Percentiles rank a stretch among this genome's conserved stretches.
Evolutionary conservation across 2,888 invertebrate species (phyloP).

Genomic region (Temnothorax unifasciatus): DNA sequence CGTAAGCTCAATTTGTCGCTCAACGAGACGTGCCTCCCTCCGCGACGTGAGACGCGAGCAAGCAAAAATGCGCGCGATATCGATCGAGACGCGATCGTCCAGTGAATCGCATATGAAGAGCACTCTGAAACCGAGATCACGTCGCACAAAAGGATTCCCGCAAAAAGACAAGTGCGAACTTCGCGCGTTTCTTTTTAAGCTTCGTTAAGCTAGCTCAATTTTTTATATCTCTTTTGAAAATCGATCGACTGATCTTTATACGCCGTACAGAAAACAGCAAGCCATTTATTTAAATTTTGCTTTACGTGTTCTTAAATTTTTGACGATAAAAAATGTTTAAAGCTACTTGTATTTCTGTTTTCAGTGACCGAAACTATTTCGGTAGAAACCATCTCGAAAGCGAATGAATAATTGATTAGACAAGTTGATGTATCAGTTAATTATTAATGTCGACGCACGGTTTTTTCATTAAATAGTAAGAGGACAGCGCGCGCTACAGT

Average conservation of each 20-base stretch:
- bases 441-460: slow-evolving; percentile 21
- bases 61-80: slow-evolving; percentile 31
- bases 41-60: background rate
- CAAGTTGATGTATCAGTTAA: slow-evolving; percentile 5
- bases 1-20: slow-evolving; percentile 40
- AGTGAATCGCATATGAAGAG: slow-evolving; percentile 19
- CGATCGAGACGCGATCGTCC: slow-evolving; percentile 22
- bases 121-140: slow-evolving; percentile 39
- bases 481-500: background rate
- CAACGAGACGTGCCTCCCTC: slow-evolving; percentile 1
- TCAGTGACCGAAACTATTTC: slow-evolving; percentile 10
- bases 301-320: slow-evolving; percentile 79
- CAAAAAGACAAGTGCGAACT: slow-evolving; percentile 66
- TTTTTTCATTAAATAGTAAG: slow-evolving; percentile 4
- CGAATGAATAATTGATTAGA: background rate
- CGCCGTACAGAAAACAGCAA: slow-evolving; percentile 45
- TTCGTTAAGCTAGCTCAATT: slow-evolving; percentile 72
- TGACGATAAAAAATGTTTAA: slow-evolving; percentile 75
- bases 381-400: background rate
- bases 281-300: slow-evolving; percentile 67
- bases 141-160: slow-evolving; percentile 62
- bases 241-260: slow-evolving; percentile 73
- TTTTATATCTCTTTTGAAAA: slow-evolving; percentile 73
- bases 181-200: slow-evolving; percentile 68
- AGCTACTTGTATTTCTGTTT: slow-evolving; percentile 72